Conservation (phyloP, 2,888 invertebrate species). For the Norana najaformis region DNA sequence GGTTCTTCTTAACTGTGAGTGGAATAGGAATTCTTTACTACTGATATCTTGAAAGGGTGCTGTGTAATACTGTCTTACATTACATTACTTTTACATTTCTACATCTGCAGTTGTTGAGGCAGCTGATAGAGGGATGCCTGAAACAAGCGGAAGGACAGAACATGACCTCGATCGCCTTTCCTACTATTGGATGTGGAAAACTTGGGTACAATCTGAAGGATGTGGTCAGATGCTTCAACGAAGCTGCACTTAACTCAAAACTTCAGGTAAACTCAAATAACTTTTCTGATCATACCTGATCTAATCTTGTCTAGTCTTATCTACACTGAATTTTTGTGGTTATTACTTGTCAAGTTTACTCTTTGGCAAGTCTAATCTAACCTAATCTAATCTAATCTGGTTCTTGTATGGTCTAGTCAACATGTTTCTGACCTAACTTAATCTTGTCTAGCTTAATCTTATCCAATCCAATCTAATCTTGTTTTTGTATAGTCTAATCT, state of each 20-base stretch:
- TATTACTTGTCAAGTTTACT: background rate
- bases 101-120: background rate
- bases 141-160: conserved; percentile 19
- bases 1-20: too few relatives aligned
- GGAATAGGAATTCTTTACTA: too few relatives aligned
- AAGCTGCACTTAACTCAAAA: background rate
- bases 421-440: background rate
- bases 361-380: background rate
- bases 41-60: too few relatives aligned
- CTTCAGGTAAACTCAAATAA: background rate
- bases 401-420: background rate
- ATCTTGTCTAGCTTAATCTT: background rate
- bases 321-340: background rate
- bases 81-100: too few relatives aligned
- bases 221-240: conserved; percentile 24
- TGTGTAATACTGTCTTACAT: too few relatives aligned
- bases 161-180: conserved; percentile 33
- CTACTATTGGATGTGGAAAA: conserved; percentile 37
- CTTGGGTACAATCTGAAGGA: conserved; percentile 23
- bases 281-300: background rate
- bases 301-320: background rate
- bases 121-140: conserved; percentile 29
- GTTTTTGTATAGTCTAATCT: background rate
- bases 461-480: too few relatives aligned
- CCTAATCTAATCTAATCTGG: background rate